Evolutionary conservation across 2,113 vertebrate genomes (phyloP), one percentile per base, ranked within the genome.

Genomic region (Zosterops borbonicus): DNA sequence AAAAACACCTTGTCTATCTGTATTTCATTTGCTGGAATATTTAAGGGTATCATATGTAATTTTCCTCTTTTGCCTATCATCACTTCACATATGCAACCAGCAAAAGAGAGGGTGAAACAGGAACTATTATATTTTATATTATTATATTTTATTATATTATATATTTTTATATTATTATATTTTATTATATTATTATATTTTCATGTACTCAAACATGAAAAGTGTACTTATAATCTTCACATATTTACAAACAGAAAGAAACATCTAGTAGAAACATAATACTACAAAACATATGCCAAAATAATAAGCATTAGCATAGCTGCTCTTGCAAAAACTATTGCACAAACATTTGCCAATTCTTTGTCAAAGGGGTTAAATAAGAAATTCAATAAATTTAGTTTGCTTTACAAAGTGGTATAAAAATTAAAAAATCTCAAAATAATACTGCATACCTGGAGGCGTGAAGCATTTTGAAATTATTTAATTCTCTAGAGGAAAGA

Each of bases 271-370:
- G 29, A 83, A 79, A 79, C 5, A 53, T 5, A 23, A 10, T 24
- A 56, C 8, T n/a, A 44, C 60, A 80, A 81, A 78, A 9, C 35
- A 47, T 5, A 12, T 6, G 3, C 1, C 11, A 46, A 87, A 84
- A 47, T 52, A 65, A 52, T 52, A 44, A 52, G 2, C 12, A 37
- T 11, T 60, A 56, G 49, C 49, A 27, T 50, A 27, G 49, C 24
- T 50, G 25, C 25, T 50, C 49, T 50, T 50, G 24, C 25, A 27
- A 24, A 31, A 78, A 60, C 29, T 65, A 41, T 29, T 53, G 18
- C 11, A 60, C 3, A 79, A 67, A 44, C 6, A 0, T 56, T 52
- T 3, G 2, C 17, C 20, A 46, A 4, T 60, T 59, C 44, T 39
- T 75, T 82, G 37, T 78, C 27, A 68, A 53, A 71, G 14, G 12